These are phyloP conservation scores for Pygoscelis adeliae DNA, from an alignment of 2,113 vertebrate genomes.

Conservation along the genomic window DNA sequence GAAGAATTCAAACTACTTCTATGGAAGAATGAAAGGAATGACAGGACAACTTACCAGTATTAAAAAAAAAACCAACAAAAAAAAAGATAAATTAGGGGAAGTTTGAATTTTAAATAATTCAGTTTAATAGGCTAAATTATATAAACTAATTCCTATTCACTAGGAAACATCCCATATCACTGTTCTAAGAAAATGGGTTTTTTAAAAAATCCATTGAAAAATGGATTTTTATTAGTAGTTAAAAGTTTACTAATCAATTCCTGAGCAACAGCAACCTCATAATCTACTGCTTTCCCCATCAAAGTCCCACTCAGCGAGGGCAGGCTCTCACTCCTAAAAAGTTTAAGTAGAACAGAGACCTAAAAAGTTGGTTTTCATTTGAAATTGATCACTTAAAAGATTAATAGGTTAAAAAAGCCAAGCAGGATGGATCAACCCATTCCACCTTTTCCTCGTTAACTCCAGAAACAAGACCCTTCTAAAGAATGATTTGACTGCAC, in stretches of 20 bases:
- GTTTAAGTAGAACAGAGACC: constrained; percentile 20
- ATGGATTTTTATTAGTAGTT: constrained; percentile 68
- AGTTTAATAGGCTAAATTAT: constrained; percentile 52
- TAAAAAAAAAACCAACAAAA: neutral
- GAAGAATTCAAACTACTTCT: constrained; percentile 43
- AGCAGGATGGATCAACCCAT: neutral
- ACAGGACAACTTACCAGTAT: constrained; percentile 4
- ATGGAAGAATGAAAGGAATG: constrained; percentile 24
- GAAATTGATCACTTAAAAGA: neutral
- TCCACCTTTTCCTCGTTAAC: constrained; percentile 1
- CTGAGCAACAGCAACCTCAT: constrained; percentile 71
- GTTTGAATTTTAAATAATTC: constrained; percentile 68
- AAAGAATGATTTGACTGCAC: neutral
- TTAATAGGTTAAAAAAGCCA: neutral
- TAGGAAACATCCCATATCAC: constrained; percentile 61
- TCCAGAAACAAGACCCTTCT: neutral
- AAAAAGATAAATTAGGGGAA: constrained; percentile 53
- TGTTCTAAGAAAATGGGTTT: constrained; percentile 59
- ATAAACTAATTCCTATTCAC: constrained; percentile 64
- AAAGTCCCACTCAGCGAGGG: neutral
- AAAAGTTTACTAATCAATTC: constrained; percentile 69
- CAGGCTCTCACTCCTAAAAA: constrained; percentile 27
- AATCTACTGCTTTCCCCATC: constrained; percentile 27
- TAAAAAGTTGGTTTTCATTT: neutral
- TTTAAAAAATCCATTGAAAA: constrained; percentile 50